A percentile compares a stretch with the other conserved stretches of the same genome.
Evolutionary conservation across 2,797 vertebrate genomes (phyloP).

Genomic region (Hozukius guyotensis): DNA sequence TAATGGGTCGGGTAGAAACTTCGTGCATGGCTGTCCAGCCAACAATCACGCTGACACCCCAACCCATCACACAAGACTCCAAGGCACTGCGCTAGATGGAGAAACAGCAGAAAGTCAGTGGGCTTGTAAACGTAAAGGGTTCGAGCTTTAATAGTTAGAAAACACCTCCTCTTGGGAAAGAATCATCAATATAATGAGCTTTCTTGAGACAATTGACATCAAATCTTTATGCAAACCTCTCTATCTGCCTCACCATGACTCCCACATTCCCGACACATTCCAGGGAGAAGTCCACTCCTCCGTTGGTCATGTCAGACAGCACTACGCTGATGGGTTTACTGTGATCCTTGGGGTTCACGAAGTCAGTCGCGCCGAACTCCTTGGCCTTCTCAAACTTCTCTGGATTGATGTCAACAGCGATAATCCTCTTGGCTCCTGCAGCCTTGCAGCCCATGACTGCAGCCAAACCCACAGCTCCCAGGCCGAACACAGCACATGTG

Average conservation of each 20-base stretch:
- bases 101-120: not conserved
- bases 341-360: slow-evolving; percentile 90
- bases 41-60: slow-evolving; percentile 92
- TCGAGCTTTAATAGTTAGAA: too few species aligned
- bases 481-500: slow-evolving; percentile 92
- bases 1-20: slow-evolving; percentile 86
- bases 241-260: slow-evolving; percentile 49
- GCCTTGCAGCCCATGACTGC: slow-evolving; percentile 95
- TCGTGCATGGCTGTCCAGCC: slow-evolving; percentile 89
- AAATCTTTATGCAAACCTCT: not conserved
- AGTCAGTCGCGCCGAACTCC: slow-evolving; percentile 92
- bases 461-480: slow-evolving; percentile 94
- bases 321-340: slow-evolving; percentile 88
- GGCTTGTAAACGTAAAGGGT: not conserved
- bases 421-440: slow-evolving; percentile 91
- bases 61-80: slow-evolving; percentile 87
- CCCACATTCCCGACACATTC: slow-evolving; percentile 92
- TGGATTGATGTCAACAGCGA: slow-evolving; percentile 91
- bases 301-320: slow-evolving; percentile 88
- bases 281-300: slow-evolving; percentile 93
- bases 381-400: slow-evolving; percentile 90
- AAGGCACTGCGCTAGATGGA: slow-evolving; percentile 50
- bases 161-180: too few species aligned
- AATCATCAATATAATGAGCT: not conserved
- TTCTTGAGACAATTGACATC: not conserved